Conservation (phyloP, 2,797 vertebrate species). For the Dermochelys coriacea region DNA sequence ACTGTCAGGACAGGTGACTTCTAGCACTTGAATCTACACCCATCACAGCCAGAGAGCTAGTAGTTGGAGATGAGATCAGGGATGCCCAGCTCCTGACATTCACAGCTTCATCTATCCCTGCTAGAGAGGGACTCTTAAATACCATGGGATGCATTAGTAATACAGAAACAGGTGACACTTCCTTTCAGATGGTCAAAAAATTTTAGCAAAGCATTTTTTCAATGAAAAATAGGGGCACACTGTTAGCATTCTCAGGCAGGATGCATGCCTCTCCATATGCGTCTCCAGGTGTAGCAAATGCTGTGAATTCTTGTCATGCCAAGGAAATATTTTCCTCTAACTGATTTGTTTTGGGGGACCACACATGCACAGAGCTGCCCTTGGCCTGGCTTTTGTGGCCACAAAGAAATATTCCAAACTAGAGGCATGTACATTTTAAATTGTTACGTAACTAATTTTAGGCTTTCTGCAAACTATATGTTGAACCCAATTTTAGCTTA, state of each 20-base stretch:
- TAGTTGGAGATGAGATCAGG: not conserved
- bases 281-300: not conserved
- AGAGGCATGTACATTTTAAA: not conserved
- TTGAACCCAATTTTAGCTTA: conserved; percentile 49
- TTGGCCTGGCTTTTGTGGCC: not conserved
- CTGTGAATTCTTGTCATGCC: not conserved
- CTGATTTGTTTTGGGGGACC: not conserved
- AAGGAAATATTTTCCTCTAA: not conserved
- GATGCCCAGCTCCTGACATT: not conserved
- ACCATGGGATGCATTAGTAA: not conserved
- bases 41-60: not conserved
- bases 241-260: not conserved
- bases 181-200: not conserved
- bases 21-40: not conserved
- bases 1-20: not conserved
- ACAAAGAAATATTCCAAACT: not conserved
- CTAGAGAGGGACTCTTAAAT: not conserved
- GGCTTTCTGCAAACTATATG: conserved; percentile 54
- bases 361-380: not conserved
- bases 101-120: not conserved
- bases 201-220: not conserved
- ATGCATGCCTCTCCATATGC: not conserved
- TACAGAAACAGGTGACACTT: not conserved
- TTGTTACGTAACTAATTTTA: not conserved
- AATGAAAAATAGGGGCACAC: not conserved